Conservation (phyloP, 2,888 invertebrate species). For the Drosophila antonietae region DNA sequence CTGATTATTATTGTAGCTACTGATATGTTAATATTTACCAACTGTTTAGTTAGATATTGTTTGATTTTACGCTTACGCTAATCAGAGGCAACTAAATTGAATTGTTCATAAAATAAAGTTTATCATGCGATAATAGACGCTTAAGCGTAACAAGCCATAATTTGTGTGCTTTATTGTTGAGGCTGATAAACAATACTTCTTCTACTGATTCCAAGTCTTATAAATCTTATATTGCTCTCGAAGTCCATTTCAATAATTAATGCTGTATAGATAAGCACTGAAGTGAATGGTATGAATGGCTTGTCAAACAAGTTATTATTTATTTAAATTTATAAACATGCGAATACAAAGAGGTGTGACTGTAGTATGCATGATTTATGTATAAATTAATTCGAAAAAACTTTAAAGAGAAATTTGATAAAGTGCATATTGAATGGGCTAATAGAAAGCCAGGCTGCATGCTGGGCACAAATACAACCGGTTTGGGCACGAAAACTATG, state of each 20-base stretch:
- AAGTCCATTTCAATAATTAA: neutral
- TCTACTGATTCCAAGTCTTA: neutral
- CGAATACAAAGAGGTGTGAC: neutral
- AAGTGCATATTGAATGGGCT: neutral
- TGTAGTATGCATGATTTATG: neutral
- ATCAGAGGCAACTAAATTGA: conserved; percentile 27
- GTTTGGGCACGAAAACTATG: neutral
- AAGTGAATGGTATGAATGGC: neutral
- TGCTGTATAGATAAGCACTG: conserved; percentile 18
- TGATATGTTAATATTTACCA: conserved; percentile 3
- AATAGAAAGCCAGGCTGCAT: neutral
- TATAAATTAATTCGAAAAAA: neutral
- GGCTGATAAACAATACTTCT: neutral
- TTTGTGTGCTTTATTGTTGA: neutral
- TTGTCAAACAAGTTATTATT: too few species aligned
- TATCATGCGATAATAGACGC: conserved; percentile 32
- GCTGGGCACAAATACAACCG: neutral
- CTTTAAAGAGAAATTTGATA: neutral
- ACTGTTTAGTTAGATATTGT: neutral
- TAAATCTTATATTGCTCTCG: conserved; percentile 30
- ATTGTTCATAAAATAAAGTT: conserved; percentile 25
- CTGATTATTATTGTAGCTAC: neutral
- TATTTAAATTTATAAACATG: neutral
- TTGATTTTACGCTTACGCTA: conserved; percentile 10
- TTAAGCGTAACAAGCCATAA: conserved; percentile 26